Percentiles rank a stretch among this genome's conserved stretches.
phyloP scores from a whole-genome alignment of 2,797 vertebrate genomes.

The Cryptoprocta ferox region DNA sequence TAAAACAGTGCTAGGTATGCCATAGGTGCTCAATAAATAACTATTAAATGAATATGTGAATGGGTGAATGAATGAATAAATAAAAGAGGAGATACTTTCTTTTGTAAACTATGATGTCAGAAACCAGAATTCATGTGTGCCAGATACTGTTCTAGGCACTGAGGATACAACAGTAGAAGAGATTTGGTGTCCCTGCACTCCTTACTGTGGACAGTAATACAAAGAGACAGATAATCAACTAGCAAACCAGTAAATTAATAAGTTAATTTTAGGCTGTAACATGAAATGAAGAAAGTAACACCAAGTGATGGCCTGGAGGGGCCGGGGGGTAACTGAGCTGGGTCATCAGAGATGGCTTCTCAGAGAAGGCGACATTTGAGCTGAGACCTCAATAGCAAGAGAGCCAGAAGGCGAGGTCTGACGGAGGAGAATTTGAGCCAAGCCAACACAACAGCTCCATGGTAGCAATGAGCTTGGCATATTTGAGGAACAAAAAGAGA shows the following conservation, averaged over 20 bases:
- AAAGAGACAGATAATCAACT: not conserved
- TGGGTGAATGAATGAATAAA: not conserved
- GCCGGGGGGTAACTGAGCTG: not conserved
- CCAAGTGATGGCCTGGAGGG: not conserved
- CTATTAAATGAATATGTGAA: not conserved
- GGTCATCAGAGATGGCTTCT: not conserved
- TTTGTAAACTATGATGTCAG: not conserved
- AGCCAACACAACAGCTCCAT: not conserved
- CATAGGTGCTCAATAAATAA: not conserved
- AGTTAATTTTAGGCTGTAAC: not conserved
- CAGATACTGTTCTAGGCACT: not conserved
- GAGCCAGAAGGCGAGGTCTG: not conserved
- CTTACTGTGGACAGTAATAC: not conserved
- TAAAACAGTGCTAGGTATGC: not conserved
- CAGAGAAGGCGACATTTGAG: not conserved
- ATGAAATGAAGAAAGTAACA: not conserved
- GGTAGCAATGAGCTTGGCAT: not conserved
- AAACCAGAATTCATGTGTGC: not conserved
- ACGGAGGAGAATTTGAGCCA: not conserved
- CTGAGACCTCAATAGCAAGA: not conserved
- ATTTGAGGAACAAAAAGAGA: not conserved
- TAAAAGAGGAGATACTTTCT: not conserved
- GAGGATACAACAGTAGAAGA: not conserved
- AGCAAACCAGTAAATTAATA: not conserved
- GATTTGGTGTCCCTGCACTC: not conserved